phyloP scores from a whole-genome alignment of 2,113 vertebrate genomes.

The Myrmophylax atrothorax region DNA sequence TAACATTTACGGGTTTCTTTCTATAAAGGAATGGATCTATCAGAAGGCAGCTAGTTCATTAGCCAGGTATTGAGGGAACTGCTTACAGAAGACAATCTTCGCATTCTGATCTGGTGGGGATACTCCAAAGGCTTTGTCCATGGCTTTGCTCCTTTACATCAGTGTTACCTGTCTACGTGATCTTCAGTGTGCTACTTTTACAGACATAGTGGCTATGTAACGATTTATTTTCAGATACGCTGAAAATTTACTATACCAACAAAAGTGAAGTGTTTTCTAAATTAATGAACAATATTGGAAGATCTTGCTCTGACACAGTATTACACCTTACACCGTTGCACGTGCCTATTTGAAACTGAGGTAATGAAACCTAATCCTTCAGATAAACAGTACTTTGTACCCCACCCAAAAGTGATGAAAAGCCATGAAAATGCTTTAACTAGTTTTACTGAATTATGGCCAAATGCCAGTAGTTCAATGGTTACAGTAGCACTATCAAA shows the following conservation, averaged over 20 bases:
- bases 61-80: background rate
- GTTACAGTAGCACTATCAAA: background rate
- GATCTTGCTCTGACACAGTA: background rate
- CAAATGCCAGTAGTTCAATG: background rate
- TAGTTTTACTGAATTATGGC: background rate
- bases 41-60: background rate
- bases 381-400: background rate
- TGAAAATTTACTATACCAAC: background rate
- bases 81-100: background rate
- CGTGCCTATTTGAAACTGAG: background rate
- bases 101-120: background rate
- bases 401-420: background rate
- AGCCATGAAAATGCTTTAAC: background rate
- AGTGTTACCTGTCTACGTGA: background rate
- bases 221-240: background rate
- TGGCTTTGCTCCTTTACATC: background rate
- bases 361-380: background rate
- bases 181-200: background rate
- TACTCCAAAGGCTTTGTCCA: accelerated
- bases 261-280: background rate
- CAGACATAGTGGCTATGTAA: background rate
- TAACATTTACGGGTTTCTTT: background rate
- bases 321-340: background rate
- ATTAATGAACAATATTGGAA: background rate
- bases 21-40: background rate